Percentiles rank a stretch among this genome's conserved stretches.
Evolutionary conservation across 2,888 invertebrate genomes (phyloP).

Genomic region (Agriotes lineatus): DNA sequence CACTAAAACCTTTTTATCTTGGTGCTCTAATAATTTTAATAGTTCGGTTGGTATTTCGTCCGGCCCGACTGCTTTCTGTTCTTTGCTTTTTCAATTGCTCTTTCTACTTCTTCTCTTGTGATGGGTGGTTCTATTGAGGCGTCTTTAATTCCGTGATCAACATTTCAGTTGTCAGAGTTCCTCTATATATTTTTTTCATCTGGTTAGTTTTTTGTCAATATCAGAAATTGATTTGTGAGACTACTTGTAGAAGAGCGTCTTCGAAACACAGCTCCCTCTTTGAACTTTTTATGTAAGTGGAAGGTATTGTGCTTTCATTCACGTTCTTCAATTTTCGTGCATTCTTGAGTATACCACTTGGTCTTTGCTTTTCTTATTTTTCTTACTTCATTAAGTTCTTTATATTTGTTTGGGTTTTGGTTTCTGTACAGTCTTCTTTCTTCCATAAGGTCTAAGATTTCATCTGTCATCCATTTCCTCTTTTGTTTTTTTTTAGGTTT

Average conservation of each 20-base stretch:
- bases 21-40: not conserved
- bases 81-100: not conserved
- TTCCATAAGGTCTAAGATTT: no score
- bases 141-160: not conserved
- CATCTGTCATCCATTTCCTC: no score
- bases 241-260: not conserved
- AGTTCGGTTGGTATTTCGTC: not conserved
- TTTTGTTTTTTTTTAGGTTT: no score
- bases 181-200: no score
- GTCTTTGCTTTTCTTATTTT: no score
- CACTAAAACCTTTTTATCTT: not conserved
- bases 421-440: no score
- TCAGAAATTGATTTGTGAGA: not conserved
- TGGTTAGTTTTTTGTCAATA: not conserved
- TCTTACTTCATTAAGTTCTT: no score
- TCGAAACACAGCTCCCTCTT: not conserved
- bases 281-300: not conserved
- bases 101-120: not conserved
- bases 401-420: no score
- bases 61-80: not conserved
- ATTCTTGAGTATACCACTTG: no score
- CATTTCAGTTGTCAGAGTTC: not conserved
- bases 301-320: not conserved
- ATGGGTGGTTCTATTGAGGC: not conserved
- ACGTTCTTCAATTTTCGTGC: no score